Percentiles rank a stretch among this genome's conserved stretches.
Evolutionary conservation across 1,140 invertebrate genomes (phyloP).

Genomic region (Heliconius hewitsoni): DNA sequence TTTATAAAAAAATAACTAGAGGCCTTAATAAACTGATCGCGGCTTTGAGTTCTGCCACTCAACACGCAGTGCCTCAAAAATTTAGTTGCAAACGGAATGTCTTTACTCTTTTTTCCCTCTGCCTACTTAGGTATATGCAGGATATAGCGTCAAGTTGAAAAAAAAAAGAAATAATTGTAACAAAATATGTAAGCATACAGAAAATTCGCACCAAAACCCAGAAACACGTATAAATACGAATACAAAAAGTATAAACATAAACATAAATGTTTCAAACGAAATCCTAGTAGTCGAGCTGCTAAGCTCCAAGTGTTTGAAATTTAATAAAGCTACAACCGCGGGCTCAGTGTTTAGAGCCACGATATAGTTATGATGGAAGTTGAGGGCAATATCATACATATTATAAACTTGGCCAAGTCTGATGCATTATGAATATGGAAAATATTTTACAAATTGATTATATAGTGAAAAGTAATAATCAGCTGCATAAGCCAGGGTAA

Average conservation of each 20-base stretch:
- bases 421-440: slow-evolving; percentile 2
- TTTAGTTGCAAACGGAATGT: no score
- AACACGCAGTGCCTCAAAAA: no score
- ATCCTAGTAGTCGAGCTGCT: slow-evolving; percentile 2
- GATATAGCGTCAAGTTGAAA: not conserved
- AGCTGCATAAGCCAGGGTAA: not conserved
- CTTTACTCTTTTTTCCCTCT: not conserved
- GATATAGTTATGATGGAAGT: slow-evolving; percentile 19
- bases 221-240: not conserved
- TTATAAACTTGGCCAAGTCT: slow-evolving; percentile 4
- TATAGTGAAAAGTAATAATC: not conserved
- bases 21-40: no score
- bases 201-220: not conserved
- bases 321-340: slow-evolving; percentile 24
- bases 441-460: not conserved
- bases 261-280: not conserved
- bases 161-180: not conserved
- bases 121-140: not conserved
- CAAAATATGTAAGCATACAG: not conserved
- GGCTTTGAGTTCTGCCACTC: no score
- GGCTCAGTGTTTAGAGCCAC: slow-evolving; percentile 18
- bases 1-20: no score
- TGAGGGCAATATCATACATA: slow-evolving; percentile 5
- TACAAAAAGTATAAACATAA: not conserved
- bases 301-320: slow-evolving; percentile 29